These are phyloP conservation scores for Zoanthus sansibaricus DNA, from an alignment of 92 coral and sea anemone species.

Conservation along the genomic window DNA sequence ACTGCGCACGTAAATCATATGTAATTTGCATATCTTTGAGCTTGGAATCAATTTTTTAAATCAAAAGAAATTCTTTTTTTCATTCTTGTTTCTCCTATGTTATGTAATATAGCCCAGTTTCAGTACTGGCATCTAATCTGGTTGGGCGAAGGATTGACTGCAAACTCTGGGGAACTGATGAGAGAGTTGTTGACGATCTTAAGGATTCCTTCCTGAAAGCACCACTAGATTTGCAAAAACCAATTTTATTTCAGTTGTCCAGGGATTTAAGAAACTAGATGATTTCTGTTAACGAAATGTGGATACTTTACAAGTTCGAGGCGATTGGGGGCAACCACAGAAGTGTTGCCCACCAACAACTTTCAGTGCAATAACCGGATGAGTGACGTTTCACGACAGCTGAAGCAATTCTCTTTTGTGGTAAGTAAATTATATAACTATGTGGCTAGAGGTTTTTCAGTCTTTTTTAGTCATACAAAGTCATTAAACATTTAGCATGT, in stretches of 20 bases:
- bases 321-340: not conserved
- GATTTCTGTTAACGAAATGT: not conserved
- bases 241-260: not conserved
- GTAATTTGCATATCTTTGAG: not conserved
- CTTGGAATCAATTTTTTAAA: not conserved
- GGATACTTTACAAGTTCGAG: not conserved
- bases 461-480: not conserved
- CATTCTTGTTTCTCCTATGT: not conserved
- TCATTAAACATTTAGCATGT: not conserved
- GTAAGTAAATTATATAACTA: not conserved
- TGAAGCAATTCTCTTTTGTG: not conserved
- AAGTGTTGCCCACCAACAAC: constrained; percentile 3
- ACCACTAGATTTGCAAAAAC: not conserved
- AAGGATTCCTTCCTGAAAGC: not conserved
- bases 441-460: not conserved
- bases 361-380: not conserved
- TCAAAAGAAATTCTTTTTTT: not conserved
- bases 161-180: not conserved
- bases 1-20: too few species aligned
- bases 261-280: not conserved
- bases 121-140: not conserved
- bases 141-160: not conserved
- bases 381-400: not conserved
- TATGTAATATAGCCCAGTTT: not conserved
- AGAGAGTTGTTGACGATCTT: not conserved